These are phyloP conservation scores for Dendrophyllia cribrosa DNA, from an alignment of 64 coral and sea anemone genomes.

Conservation along the genomic window DNA sequence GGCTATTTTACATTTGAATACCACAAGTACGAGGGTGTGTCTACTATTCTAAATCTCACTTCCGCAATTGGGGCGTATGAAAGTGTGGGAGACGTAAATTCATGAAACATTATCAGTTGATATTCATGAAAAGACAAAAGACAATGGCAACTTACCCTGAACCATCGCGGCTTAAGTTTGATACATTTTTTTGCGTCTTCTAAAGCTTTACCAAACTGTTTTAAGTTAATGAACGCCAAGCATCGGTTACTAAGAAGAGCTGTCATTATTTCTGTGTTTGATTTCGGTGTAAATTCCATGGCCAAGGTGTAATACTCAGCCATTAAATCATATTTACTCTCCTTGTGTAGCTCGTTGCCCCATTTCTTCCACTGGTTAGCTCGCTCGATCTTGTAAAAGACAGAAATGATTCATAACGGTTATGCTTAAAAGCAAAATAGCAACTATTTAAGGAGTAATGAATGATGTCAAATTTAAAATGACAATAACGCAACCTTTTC, in stretches of 20 bases:
- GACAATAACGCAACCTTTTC: too few species aligned
- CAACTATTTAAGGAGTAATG: too few species aligned
- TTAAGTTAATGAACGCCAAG: constrained; percentile 29
- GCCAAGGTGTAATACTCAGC: constrained; percentile 46
- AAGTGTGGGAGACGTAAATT: too few species aligned
- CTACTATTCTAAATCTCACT: too few species aligned
- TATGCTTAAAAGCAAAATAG: too few species aligned
- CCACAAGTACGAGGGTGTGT: too few species aligned
- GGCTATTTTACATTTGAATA: too few species aligned
- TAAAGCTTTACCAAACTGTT: constrained; percentile 20
- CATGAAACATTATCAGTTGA: too few species aligned
- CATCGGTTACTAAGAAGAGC: constrained; percentile 46
- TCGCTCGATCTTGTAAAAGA: not conserved
- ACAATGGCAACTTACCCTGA: not conserved
- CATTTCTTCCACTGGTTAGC: constrained; percentile 50
- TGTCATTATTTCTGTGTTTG: not conserved
- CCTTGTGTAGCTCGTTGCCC: constrained; percentile 22
- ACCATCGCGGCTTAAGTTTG: constrained; percentile 56
- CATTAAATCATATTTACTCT: constrained; percentile 1
- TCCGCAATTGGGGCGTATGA: too few species aligned
- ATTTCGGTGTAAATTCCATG: constrained; percentile 41
- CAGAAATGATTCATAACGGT: not conserved
- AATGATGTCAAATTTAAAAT: too few species aligned
- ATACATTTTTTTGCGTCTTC: constrained; percentile 52
- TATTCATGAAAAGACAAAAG: not conserved